Conservation (phyloP, 2,888 invertebrate species). For the Sericinus montela region DNA sequence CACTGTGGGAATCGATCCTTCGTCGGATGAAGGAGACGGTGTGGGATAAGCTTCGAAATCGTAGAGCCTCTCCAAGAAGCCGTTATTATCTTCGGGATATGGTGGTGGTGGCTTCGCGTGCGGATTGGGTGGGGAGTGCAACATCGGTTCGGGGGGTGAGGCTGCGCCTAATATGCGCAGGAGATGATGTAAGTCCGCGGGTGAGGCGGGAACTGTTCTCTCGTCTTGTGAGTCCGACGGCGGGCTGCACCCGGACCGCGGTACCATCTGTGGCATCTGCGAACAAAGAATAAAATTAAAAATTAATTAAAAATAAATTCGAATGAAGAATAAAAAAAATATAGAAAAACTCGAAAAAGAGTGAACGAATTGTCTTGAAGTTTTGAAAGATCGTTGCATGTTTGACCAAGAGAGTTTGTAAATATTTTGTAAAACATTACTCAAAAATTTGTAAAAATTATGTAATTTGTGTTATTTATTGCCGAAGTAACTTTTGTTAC, state of each 20-base stretch:
- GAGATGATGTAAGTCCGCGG: slow-evolving; percentile 70
- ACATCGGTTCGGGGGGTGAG: slow-evolving; percentile 70
- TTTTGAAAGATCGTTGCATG: too few relatives aligned
- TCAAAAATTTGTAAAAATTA: too few relatives aligned
- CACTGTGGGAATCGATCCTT: slow-evolving; percentile 77
- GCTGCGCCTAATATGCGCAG: slow-evolving; percentile 71
- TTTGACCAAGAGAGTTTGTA: too few relatives aligned
- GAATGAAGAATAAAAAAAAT: too few relatives aligned
- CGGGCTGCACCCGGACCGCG: slow-evolving; percentile 87
- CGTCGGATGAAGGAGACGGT: slow-evolving; percentile 74
- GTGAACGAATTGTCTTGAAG: too few relatives aligned
- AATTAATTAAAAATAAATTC: too few relatives aligned
- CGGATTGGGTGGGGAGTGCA: slow-evolving; percentile 66
- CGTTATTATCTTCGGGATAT: slow-evolving; percentile 55
- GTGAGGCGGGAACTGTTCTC: slow-evolving; percentile 77
- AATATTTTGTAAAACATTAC: too few relatives aligned
- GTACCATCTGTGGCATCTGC: slow-evolving; percentile 92
- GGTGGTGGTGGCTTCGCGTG: slow-evolving; percentile 68
- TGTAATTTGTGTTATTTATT: too few relatives aligned
- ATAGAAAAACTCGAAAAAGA: too few relatives aligned
- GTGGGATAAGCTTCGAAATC: slow-evolving; percentile 72
- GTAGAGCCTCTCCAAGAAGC: slow-evolving; percentile 68
- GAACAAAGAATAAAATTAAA: slow-evolving; percentile 41
- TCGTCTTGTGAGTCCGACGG: slow-evolving; percentile 87
- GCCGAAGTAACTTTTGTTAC: too few relatives aligned